Conservation (phyloP, 2,797 vertebrate genomes). For the Gouania willdenowi region DNA sequence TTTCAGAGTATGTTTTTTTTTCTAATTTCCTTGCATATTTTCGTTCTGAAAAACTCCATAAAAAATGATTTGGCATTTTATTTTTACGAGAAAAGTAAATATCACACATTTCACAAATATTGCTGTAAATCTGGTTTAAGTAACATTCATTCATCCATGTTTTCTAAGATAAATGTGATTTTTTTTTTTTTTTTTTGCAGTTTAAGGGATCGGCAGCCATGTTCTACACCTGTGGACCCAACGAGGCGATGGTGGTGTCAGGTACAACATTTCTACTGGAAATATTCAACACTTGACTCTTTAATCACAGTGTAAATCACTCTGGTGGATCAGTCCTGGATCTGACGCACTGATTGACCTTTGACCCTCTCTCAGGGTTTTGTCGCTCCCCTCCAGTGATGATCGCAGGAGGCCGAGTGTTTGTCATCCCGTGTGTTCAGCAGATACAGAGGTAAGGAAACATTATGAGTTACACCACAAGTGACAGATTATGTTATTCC, state of each 20-base stretch:
- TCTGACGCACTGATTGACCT: neutral
- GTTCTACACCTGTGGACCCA: constrained; percentile 90
- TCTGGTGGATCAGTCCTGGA: too few relatives aligned
- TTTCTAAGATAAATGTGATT: too few relatives aligned
- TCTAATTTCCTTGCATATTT: too few relatives aligned
- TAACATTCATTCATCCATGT: too few relatives aligned
- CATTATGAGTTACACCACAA: constrained; percentile 3
- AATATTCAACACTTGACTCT: too few relatives aligned
- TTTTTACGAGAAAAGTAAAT: too few relatives aligned
- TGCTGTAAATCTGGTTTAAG: too few relatives aligned
- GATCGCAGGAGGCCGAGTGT: constrained; percentile 87
- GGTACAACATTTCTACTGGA: constrained; percentile 58
- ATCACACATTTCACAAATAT: too few relatives aligned
- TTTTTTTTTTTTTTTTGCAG: constrained; percentile 5
- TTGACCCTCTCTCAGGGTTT: constrained; percentile 70
- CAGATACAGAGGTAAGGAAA: constrained; percentile 80
- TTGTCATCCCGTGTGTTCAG: constrained; percentile 86
- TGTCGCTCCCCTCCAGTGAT: constrained; percentile 87
- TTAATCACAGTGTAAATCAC: too few relatives aligned
- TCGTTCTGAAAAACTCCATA: too few relatives aligned
- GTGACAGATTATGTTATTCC: neutral
- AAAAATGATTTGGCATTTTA: too few relatives aligned
- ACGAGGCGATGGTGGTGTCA: constrained; percentile 93
- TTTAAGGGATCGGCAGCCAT: constrained; percentile 48
- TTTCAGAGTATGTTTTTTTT: too few relatives aligned